Evolutionary conservation across 1,140 invertebrate species (phyloP).

Genomic region (Ectropis grisescens): DNA sequence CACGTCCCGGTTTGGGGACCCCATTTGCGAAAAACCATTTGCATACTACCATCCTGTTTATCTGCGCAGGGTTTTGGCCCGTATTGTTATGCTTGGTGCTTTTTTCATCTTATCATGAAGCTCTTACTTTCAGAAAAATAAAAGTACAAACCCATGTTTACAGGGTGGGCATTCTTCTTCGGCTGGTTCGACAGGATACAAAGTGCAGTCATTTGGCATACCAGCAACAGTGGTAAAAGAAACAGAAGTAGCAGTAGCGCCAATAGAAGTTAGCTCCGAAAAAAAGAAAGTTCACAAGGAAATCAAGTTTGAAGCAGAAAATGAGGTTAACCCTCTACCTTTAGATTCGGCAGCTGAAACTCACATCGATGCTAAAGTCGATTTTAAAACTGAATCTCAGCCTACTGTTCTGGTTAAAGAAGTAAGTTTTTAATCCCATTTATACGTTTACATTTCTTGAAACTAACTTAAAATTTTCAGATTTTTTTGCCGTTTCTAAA

Average conservation of each 20-base stretch:
- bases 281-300: slow-evolving; percentile 32
- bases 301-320: slow-evolving; percentile 29
- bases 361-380: slow-evolving; percentile 14
- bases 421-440: no score
- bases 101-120: no score
- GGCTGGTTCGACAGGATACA: slow-evolving; percentile 28
- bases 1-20: slow-evolving; percentile 2
- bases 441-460: no score
- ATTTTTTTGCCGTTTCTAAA: no score
- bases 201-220: slow-evolving; percentile 20
- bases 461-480: no score
- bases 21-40: no score
- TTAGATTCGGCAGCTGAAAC: slow-evolving; percentile 8
- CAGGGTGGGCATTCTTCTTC: slow-evolving; percentile 34
- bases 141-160: no score
- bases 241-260: slow-evolving; percentile 17
- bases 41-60: no score
- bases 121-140: no score
- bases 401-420: slow-evolving; percentile 39
- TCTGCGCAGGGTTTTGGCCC: no score
- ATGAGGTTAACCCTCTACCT: slow-evolving; percentile 29
- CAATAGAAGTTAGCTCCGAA: slow-evolving; percentile 17
- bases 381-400: slow-evolving; percentile 23
- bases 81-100: neutral
- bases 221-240: slow-evolving; percentile 16